Evolutionary conservation across 2,113 vertebrate genomes (phyloP).

Genomic region (Leptobrachium ailaonicum): DNA sequence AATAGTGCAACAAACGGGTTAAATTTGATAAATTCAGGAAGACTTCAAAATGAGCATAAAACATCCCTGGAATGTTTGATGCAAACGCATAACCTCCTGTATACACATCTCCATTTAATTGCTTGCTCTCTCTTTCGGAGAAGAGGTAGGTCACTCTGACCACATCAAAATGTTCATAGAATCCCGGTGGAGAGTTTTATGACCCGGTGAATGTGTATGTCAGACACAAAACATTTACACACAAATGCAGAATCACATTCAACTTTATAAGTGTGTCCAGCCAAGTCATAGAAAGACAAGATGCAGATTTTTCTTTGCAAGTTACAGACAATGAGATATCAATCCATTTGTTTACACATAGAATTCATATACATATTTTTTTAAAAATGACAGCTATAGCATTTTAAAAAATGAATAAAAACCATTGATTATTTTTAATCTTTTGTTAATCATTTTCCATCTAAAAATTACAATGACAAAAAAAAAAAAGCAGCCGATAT

Average conservation of each 20-base stretch:
- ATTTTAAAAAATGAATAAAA: conserved; percentile 46
- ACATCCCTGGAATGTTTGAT: conserved; percentile 20
- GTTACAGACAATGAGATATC: conserved; percentile 44
- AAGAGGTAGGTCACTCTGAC: conserved; percentile 41
- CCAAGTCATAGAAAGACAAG: conserved; percentile 44
- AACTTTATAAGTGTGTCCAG: conserved; percentile 47
- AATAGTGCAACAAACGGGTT: neutral
- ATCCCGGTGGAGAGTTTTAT: neutral
- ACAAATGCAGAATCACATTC: conserved; percentile 43
- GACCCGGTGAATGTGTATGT: conserved; percentile 7
- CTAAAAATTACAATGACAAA: conserved; percentile 33
- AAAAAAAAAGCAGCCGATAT: conserved; percentile 17
- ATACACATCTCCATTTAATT: conserved; percentile 12
- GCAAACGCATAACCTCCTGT: neutral
- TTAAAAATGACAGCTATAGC: conserved; percentile 43
- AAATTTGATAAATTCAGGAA: neutral
- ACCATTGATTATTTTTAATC: conserved; percentile 23
- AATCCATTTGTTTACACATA: conserved; percentile 43
- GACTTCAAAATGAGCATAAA: neutral
- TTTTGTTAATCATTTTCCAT: conserved; percentile 14
- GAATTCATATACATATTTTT: conserved; percentile 45
- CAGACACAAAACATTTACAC: conserved; percentile 26
- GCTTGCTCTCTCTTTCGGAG: conserved; percentile 18
- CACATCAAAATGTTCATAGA: conserved; percentile 7
- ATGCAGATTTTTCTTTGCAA: conserved; percentile 37